Conservation (phyloP, 2,888 invertebrate genomes). For the Drosophila nr. perissopoda region DNA sequence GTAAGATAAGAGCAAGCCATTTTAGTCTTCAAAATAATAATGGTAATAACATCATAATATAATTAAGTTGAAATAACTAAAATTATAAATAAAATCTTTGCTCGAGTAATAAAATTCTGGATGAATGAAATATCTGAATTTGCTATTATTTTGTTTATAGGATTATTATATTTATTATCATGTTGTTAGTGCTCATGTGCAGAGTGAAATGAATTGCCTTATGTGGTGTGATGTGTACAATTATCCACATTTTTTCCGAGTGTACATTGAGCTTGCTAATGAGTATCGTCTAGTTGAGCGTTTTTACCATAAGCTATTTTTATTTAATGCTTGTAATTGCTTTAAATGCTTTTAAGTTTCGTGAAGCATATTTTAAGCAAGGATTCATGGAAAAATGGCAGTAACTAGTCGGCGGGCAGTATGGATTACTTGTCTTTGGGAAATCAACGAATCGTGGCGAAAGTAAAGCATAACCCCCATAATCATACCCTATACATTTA, state of each 20-base stretch:
- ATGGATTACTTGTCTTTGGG: constrained; percentile 29
- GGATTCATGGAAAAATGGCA: constrained; percentile 62
- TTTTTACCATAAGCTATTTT: not conserved
- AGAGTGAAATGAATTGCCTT: not conserved
- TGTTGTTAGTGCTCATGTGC: not conserved
- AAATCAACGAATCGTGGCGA: constrained; percentile 54
- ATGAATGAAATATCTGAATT: not conserved
- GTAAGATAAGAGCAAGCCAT: not conserved
- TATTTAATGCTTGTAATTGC: constrained; percentile 66
- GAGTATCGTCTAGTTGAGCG: constrained; percentile 22
- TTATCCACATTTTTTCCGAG: not conserved
- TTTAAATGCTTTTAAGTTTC: constrained; percentile 74
- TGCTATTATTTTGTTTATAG: not conserved
- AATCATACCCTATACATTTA: constrained; percentile 43
- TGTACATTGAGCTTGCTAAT: not conserved
- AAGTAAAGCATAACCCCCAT: constrained; percentile 59
- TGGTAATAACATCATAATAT: not conserved
- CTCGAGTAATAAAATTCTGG: not conserved
- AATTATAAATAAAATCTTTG: not conserved
- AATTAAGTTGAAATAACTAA: not conserved
- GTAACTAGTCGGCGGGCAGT: constrained; percentile 19
- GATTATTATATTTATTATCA: not conserved
- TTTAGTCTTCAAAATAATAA: not conserved
- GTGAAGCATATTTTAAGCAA: constrained; percentile 73
- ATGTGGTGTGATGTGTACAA: not conserved